Percentiles rank a stretch among this genome's conserved stretches.
Evolutionary conservation across 2,888 invertebrate species (phyloP).

Genomic region (Camponotus fellah): DNA sequence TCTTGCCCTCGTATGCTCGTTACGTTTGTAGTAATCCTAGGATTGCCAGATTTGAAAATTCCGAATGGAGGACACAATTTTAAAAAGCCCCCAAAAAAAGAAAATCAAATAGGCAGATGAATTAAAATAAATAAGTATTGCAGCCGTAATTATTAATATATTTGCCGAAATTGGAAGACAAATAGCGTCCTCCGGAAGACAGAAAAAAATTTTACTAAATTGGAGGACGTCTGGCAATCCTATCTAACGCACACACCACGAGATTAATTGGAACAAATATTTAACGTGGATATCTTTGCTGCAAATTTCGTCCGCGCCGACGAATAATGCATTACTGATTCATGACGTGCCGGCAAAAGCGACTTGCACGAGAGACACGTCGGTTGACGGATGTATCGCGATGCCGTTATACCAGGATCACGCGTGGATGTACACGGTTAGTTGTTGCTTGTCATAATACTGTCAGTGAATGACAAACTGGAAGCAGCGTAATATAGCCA

Average conservation of each 20-base stretch:
- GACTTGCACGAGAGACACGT: background rate
- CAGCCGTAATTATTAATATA: too few species aligned
- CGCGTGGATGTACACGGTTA: constrained; percentile 46
- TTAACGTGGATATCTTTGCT: background rate
- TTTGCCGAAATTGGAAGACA: too few species aligned
- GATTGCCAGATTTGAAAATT: too few species aligned
- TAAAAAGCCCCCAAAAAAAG: too few species aligned
- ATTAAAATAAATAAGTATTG: too few species aligned
- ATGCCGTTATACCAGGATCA: constrained; percentile 30
- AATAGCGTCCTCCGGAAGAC: too few species aligned
- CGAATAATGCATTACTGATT: constrained; percentile 34
- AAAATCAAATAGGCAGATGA: too few species aligned
- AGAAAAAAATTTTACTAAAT: too few species aligned
- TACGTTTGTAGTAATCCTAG: constrained; percentile 15
- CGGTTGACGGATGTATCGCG: constrained; percentile 39
- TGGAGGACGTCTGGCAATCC: too few species aligned
- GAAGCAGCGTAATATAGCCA: constrained; percentile 73
- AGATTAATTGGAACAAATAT: background rate
- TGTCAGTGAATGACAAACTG: constrained; percentile 62
- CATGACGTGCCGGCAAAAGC: constrained; percentile 40
- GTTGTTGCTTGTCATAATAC: constrained; percentile 54
- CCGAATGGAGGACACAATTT: too few species aligned
- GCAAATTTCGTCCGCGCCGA: constrained; percentile 9
- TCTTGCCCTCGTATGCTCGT: background rate
- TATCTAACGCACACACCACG: background rate